Evolutionary conservation across 2,888 invertebrate genomes (phyloP).

Genomic region (Caenorhabditis macrosperma): DNA sequence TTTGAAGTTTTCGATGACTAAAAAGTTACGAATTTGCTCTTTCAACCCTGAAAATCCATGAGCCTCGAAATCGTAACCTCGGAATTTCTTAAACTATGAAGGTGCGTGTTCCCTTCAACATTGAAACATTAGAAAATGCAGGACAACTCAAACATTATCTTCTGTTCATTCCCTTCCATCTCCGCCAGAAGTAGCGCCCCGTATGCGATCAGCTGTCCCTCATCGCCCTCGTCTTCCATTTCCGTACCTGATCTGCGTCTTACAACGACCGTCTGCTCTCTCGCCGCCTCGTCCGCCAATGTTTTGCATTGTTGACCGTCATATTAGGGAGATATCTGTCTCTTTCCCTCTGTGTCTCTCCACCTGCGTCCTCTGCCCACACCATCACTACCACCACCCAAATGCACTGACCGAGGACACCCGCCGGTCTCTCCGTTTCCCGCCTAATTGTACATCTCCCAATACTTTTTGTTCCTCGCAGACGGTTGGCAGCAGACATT

Average conservation of each 20-base stretch:
- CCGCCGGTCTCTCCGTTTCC: constrained; percentile 10
- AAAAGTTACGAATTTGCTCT: no score
- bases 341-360: constrained; percentile 3
- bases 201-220: neutral
- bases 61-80: no score
- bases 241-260: constrained; percentile 1
- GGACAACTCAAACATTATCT: no score
- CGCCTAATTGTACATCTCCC: constrained; percentile 25
- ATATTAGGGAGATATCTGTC: constrained; percentile 47
- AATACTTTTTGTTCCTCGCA: constrained; percentile 12
- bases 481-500: constrained; percentile 2
- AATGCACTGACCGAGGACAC: constrained; percentile 29
- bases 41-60: no score
- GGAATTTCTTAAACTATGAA: no score
- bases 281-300: constrained; percentile 24
- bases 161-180: constrained; percentile 26
- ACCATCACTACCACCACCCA: neutral
- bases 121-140: no score
- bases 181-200: no score
- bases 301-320: constrained; percentile 29
- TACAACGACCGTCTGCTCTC: constrained; percentile 5
- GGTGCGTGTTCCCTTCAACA: no score
- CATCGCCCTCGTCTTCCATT: neutral
- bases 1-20: no score
- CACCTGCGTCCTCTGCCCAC: constrained; percentile 1